A percentile compares a stretch with the other conserved stretches of the same genome.
Evolutionary conservation across 30 jellyfish, hydroid and myxozoan genomes (phyloP).

Genomic region (Aurelia sp.): DNA sequence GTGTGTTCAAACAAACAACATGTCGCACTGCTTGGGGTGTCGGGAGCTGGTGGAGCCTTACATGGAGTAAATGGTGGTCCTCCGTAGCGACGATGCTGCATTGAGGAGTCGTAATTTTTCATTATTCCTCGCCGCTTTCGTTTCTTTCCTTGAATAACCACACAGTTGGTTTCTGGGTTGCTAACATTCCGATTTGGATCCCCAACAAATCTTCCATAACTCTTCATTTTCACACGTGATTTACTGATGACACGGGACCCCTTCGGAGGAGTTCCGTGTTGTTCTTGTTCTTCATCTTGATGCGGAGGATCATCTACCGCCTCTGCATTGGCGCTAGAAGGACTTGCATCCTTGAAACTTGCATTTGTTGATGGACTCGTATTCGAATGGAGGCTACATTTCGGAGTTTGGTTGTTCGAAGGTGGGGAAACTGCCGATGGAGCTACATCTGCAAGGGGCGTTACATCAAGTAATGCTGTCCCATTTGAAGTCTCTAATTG

Average conservation of each 20-base stretch:
- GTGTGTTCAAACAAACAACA: conserved; percentile 94
- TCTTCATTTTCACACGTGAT: conserved; percentile 3
- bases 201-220: conserved; percentile 21
- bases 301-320: conserved; percentile 2
- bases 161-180: conserved; percentile 54
- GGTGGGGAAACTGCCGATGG: not conserved
- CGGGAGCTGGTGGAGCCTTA: conserved; percentile 87
- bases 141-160: conserved; percentile 58
- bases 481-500: not conserved
- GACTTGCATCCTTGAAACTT: not conserved
- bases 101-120: not conserved
- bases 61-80: conserved; percentile 96
- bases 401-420: not conserved
- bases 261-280: not conserved
- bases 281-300: not conserved
- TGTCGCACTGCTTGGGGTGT: conserved; percentile 88
- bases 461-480: not conserved
- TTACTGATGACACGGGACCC: too few relatives aligned
- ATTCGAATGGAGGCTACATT: not conserved
- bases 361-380: conserved; percentile 6
- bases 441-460: not conserved
- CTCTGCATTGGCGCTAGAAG: not conserved
- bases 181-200: conserved; percentile 48
- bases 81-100: conserved; percentile 76
- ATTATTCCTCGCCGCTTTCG: conserved; percentile 20